A percentile compares a stretch with the other conserved stretches of the same genome.
Conservation (phyloP, 1,140 invertebrate genomes). For the Platorchestia sp. region DNA sequence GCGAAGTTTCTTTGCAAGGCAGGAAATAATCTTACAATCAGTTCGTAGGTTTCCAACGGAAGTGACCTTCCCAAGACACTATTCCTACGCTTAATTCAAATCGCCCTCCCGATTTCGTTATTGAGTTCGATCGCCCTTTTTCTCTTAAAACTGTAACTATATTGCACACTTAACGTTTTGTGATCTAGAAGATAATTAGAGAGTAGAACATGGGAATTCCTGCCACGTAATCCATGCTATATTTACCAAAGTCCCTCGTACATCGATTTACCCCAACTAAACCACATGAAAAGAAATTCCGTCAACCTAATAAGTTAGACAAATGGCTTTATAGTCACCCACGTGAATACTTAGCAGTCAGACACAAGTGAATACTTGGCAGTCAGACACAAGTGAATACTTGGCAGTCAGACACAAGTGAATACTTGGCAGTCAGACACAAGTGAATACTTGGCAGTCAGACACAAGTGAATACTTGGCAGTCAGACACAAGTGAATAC, state of each 20-base stretch:
- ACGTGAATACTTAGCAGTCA: too few species aligned
- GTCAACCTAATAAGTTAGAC: background rate
- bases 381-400: background rate
- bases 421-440: background rate
- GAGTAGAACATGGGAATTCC: background rate
- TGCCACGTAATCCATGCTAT: background rate
- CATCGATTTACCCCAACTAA: background rate
- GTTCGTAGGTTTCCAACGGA: background rate
- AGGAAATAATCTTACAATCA: background rate
- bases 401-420: too few species aligned
- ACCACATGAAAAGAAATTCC: background rate
- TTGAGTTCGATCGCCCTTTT: background rate
- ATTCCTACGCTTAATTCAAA: too few species aligned
- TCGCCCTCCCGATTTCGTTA: too few species aligned
- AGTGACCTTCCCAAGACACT: too few species aligned
- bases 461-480: too few species aligned
- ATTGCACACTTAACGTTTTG: background rate
- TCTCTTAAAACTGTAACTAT: background rate
- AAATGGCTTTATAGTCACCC: too few species aligned
- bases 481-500: too few species aligned
- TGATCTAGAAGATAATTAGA: background rate
- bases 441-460: background rate
- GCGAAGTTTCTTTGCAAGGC: background rate
- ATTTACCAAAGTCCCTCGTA: background rate
- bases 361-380: background rate